Evolutionary conservation across 2,797 vertebrate genomes (phyloP).

Genomic region (Gorsachius magnificus): DNA sequence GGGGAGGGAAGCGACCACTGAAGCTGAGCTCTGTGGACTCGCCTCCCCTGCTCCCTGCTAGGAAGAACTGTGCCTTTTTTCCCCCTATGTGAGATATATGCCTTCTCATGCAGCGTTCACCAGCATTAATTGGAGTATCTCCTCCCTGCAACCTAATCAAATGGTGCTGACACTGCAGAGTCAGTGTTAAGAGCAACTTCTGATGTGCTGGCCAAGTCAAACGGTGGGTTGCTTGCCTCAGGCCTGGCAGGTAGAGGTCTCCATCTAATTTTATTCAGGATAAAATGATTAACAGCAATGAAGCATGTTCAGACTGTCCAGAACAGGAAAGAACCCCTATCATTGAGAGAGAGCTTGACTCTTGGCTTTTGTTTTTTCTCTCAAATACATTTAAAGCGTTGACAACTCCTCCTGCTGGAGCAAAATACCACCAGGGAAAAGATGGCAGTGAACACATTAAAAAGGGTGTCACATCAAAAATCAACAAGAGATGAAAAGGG

Average conservation of each 20-base stretch:
- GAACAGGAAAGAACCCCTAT: neutral
- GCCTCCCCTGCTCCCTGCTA: neutral
- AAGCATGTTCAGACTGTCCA: neutral
- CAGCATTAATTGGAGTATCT: neutral
- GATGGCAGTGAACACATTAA: neutral
- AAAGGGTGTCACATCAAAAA: neutral
- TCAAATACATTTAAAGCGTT: fast-evolving
- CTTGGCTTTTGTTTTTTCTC: neutral
- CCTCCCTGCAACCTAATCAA: neutral
- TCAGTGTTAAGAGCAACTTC: fast-evolving
- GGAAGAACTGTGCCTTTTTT: neutral
- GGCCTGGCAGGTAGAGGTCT: neutral
- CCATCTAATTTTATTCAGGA: neutral
- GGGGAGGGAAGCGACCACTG: neutral
- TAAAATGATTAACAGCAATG: neutral
- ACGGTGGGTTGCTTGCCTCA: neutral
- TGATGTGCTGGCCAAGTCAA: neutral
- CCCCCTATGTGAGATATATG: neutral
- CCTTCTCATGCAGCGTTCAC: neutral
- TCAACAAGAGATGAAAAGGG: neutral
- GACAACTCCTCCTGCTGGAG: neutral
- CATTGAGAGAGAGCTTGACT: neutral
- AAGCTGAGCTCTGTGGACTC: neutral
- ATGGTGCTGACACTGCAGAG: neutral
- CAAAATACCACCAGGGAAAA: neutral